Evolutionary conservation across 1,140 invertebrate genomes (phyloP).

Genomic region (Lucilia cuprina): DNA sequence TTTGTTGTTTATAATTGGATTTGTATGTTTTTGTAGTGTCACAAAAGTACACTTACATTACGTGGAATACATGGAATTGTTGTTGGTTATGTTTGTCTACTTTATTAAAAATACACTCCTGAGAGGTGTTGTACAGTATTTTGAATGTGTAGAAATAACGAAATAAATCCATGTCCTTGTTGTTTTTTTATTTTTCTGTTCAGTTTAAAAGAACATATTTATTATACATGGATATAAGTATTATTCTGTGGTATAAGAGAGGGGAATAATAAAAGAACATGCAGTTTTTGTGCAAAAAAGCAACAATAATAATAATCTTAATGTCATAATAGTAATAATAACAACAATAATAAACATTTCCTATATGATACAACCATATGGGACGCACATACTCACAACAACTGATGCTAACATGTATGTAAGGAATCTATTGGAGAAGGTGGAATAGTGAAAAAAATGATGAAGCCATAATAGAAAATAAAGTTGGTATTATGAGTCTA

Average conservation of each 20-base stretch:
- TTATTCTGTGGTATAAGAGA: too few species aligned
- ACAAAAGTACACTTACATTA: slow-evolving; percentile 1
- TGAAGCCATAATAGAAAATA: background rate
- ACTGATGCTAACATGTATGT: background rate
- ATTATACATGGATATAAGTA: too few species aligned
- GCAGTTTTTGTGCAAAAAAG: background rate
- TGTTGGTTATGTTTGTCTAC: background rate
- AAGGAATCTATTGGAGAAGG: background rate
- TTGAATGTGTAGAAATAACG: background rate
- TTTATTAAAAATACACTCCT: background rate
- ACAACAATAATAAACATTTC: background rate
- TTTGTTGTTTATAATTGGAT: background rate
- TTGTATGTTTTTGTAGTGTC: background rate
- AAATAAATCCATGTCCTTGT: background rate
- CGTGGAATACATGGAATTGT: background rate
- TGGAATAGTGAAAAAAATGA: background rate
- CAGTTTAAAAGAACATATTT: background rate
- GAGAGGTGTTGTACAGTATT: background rate
- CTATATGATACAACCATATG: background rate
- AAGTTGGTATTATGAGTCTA: background rate
- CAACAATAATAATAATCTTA: background rate
- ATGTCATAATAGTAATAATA: background rate
- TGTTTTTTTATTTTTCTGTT: background rate
- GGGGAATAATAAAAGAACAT: too few species aligned
- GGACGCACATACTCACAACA: background rate